phyloP scores from a whole-genome alignment of 2,797 vertebrate species.

The Paramormyrops hopkinsi region DNA sequence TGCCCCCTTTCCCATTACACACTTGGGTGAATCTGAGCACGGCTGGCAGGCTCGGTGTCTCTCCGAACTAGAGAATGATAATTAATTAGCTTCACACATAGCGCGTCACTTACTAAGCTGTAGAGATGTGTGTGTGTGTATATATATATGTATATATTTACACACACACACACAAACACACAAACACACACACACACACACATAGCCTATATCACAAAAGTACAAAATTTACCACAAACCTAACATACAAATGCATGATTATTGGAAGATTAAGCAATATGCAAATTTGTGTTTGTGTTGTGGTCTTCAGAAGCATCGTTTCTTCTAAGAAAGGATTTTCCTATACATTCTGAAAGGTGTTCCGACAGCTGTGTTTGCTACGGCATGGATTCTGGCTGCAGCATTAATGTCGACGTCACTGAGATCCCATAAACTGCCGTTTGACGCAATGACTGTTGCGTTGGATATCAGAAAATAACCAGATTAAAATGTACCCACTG shows the following conservation, averaged over 20 bases:
- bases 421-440: neutral
- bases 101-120: neutral
- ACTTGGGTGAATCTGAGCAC: constrained; percentile 73
- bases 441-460: neutral
- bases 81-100: constrained; percentile 34
- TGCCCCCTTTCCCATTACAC: constrained; percentile 83
- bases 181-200: no score
- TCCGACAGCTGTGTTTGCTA: neutral
- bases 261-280: neutral
- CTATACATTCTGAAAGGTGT: neutral
- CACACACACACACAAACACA: no score
- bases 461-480: neutral
- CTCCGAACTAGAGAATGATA: constrained; percentile 39
- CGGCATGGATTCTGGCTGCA: neutral
- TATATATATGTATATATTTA: neutral
- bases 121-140: neutral
- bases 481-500: neutral
- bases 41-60: constrained; percentile 37
- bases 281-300: neutral
- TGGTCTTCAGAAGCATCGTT: neutral
- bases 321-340: neutral
- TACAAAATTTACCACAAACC: neutral
- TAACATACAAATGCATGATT: neutral
- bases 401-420: neutral
- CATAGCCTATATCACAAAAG: neutral